phyloP scores from a whole-genome alignment of 2,888 invertebrate species.

The Busseola fusca region DNA sequence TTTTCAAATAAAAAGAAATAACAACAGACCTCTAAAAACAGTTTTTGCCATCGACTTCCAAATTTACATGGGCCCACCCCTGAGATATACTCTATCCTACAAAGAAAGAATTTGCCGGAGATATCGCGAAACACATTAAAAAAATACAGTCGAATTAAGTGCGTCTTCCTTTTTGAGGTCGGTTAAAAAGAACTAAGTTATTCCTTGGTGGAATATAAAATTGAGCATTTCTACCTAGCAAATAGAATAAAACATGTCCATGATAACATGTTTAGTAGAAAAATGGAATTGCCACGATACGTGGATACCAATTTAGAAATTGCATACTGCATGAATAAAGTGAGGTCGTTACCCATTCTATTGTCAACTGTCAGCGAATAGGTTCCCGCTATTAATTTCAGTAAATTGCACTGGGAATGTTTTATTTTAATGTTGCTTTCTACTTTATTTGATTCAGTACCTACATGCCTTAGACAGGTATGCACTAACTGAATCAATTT shows the following conservation, averaged over 20 bases:
- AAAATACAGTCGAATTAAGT: not conserved
- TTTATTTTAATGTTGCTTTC: constrained; percentile 4
- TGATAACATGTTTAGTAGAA: constrained; percentile 14
- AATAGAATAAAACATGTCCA: not conserved
- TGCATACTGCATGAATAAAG: constrained; percentile 36
- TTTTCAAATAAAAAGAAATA: too few relatives aligned
- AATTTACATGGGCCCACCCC: not conserved
- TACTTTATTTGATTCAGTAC: not conserved
- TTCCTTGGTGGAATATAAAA: not conserved
- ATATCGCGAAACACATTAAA: not conserved
- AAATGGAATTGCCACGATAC: constrained; percentile 16
- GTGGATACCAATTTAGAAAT: constrained; percentile 48
- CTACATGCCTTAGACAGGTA: not conserved
- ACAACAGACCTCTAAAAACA: too few relatives aligned
- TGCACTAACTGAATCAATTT: not conserved
- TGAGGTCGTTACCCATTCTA: constrained; percentile 23
- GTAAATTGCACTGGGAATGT: constrained; percentile 35
- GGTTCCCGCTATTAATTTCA: constrained; percentile 31
- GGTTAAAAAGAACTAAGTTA: not conserved
- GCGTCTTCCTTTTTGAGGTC: too few relatives aligned
- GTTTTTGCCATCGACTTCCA: not conserved
- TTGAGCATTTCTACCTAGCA: not conserved
- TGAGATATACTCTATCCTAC: not conserved
- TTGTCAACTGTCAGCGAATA: constrained; percentile 29
- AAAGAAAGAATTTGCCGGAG: not conserved